These are phyloP conservation scores for Machimus atricapillus DNA, from an alignment of 2,888 invertebrate genomes.

Conservation along the genomic window DNA sequence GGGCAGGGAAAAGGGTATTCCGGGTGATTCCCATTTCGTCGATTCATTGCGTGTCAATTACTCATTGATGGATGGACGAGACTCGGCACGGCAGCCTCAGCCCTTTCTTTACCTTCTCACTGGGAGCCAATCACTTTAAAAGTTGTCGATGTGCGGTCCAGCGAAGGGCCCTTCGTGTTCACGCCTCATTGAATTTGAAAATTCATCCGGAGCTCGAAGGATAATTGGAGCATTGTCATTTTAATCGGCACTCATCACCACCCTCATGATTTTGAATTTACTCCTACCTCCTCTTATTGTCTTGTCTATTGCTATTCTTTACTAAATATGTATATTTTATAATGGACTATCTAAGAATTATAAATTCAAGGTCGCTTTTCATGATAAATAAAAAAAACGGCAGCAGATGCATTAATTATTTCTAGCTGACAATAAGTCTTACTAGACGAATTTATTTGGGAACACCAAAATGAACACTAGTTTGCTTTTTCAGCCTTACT, in stretches of 20 bases:
- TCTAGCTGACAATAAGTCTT: no score
- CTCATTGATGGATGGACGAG: conserved; percentile 2
- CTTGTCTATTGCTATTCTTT: no score
- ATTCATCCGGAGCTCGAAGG: neutral
- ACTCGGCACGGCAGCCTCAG: neutral
- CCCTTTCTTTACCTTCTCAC: neutral
- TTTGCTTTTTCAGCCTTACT: no score
- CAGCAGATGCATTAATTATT: no score
- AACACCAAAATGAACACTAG: no score
- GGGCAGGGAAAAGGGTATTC: neutral
- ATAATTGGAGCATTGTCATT: conserved; percentile 28
- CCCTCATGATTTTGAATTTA: neutral
- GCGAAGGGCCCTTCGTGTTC: neutral
- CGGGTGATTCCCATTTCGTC: neutral
- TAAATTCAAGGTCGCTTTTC: no score
- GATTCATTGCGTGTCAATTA: conserved; percentile 33
- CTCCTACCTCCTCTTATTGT: neutral
- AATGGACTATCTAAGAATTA: no score
- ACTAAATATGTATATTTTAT: no score
- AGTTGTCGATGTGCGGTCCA: conserved; percentile 5
- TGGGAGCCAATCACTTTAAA: neutral
- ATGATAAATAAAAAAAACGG: no score
- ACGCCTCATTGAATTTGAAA: conserved; percentile 28
- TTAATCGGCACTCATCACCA: neutral
- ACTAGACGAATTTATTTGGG: no score